Evolutionary conservation across 2,888 invertebrate genomes (phyloP), one percentile per base, ranked within the genome.

Genomic region (Anaspis maculata): DNA sequence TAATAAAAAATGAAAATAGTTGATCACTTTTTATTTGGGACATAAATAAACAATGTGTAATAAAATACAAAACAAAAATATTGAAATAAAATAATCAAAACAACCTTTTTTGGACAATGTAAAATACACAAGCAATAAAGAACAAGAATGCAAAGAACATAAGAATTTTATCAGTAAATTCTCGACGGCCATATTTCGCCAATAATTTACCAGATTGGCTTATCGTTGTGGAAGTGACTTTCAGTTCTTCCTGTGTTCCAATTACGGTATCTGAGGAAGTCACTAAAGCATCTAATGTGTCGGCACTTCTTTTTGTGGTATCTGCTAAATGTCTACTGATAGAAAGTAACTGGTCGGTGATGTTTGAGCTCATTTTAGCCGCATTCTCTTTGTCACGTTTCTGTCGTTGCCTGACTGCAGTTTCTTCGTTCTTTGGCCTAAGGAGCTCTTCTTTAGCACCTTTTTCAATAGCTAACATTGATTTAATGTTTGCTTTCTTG

Each of bases 101-200:
- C 44, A 90, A 62, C 55, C 96, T 72, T 62, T 91, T 94, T 57
- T 91, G 90, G 28, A 96, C 76, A 53, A 96, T 89, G 58, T 96
- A 96, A 51, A 92, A 70, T 26, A 92, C 91, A 48, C 91, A 91
- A 9, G 87, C 87, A 46, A 90, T 68, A 61, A 92, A 92, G 67
- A 94, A 87, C 3, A 79, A 73, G 62, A 92, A 85, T 37, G 90
- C 89, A 56, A 92, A 79, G 49, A 83, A 78, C 58, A 91, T 75
- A 5, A 97, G 72, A 35, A 94, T 77, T 72, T 94, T 95, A 61
- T 97, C 96, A 0, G 96, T 97, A 44, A 91, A 83, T 68, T 97
- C 96, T 21, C 96, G 72, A 32, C 95, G 71, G 2, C 90, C 90
- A 59, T 95, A 96, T 67, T 96, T 97, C 34, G 89, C 89, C 25